phyloP scores from a whole-genome alignment of 2,113 vertebrate genomes.

The Laterallus jamaicensis region DNA sequence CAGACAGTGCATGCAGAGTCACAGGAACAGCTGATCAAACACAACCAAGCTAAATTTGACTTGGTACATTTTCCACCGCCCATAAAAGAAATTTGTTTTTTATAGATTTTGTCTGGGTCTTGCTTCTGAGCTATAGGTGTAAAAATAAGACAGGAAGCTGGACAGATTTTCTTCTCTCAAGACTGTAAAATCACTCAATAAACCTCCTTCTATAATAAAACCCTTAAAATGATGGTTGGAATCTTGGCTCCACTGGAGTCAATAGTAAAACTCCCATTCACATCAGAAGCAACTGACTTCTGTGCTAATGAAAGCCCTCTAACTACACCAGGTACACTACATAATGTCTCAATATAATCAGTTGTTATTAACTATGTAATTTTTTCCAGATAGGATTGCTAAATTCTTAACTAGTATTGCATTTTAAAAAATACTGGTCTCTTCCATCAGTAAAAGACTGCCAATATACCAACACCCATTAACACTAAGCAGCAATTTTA shows the following conservation, averaged over 20 bases:
- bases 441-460: background rate
- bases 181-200: constrained; percentile 35
- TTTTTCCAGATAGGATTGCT: background rate
- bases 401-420: background rate
- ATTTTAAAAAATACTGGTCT: background rate
- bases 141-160: constrained; percentile 33
- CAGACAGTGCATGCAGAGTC: background rate
- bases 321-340: background rate
- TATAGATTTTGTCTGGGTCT: background rate
- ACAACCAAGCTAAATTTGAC: background rate
- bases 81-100: constrained; percentile 9
- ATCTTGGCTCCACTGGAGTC: background rate
- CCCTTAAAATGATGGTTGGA: constrained; percentile 13
- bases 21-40: constrained; percentile 1
- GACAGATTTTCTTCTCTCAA: constrained; percentile 20
- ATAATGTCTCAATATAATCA: background rate
- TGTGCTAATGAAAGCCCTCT: background rate
- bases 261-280: constrained; percentile 1
- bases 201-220: constrained; percentile 31
- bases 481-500: background rate
- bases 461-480: background rate
- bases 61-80: background rate
- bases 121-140: background rate
- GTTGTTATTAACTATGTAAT: background rate
- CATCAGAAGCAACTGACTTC: background rate